Conservation (phyloP, 2,113 vertebrate species). For the Phyllostomus hastatus region DNA sequence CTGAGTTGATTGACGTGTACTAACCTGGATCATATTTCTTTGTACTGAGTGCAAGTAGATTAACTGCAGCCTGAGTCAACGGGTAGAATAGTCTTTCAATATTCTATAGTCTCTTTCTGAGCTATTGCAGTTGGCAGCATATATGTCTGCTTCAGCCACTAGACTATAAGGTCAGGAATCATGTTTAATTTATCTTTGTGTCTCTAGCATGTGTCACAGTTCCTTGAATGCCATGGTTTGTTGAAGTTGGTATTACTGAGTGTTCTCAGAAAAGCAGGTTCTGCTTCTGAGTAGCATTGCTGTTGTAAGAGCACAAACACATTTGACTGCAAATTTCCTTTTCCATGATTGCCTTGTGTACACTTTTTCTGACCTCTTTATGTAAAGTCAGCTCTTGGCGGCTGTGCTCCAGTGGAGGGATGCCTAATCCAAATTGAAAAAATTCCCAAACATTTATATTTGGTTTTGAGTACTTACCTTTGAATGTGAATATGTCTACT, state of each 20-base stretch:
- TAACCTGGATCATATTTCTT: background rate
- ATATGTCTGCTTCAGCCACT: background rate
- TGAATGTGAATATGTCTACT: background rate
- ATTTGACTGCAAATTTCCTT: conserved; percentile 18
- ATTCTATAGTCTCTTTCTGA: background rate
- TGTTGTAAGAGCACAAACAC: background rate
- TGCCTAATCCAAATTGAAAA: conserved; percentile 11
- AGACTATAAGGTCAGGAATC: background rate
- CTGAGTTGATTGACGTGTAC: background rate
- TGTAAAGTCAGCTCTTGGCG: background rate
- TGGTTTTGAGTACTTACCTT: conserved; percentile 20
- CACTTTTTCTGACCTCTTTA: conserved; percentile 19
- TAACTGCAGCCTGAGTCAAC: background rate
- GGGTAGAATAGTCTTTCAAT: background rate
- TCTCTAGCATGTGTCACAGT: conserved; percentile 1
- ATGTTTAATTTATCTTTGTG: conserved; percentile 25
- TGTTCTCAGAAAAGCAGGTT: conserved; percentile 34
- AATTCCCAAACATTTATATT: conserved; percentile 3
- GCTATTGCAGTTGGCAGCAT: background rate
- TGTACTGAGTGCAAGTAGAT: background rate
- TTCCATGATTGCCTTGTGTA: background rate
- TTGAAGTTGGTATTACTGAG: background rate
- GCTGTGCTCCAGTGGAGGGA: background rate
- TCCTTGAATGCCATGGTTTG: background rate
- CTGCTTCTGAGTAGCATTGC: background rate